Conservation (phyloP, 64 coral and sea anemone species). For the Stichodactyla mertensii region DNA sequence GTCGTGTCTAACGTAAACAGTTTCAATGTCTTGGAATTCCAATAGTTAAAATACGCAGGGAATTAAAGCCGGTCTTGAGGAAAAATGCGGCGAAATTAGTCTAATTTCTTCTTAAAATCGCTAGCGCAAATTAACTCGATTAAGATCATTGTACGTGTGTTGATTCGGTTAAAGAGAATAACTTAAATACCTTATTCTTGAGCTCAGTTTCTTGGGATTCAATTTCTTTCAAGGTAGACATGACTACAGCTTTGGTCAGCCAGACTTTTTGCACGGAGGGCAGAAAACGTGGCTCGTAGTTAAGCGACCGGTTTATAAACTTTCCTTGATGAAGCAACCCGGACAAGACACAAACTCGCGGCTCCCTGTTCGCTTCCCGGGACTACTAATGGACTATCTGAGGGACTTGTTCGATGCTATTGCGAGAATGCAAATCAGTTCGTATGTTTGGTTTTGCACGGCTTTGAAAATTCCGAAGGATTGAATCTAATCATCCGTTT, state of each 20-base stretch:
- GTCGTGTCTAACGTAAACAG: neutral
- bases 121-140: neutral
- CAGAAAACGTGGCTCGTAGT: neutral
- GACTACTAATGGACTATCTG: neutral
- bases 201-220: conserved; percentile 21
- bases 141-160: neutral
- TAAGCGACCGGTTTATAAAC: neutral
- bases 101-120: neutral
- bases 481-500: conserved; percentile 4
- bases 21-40: neutral
- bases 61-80: neutral
- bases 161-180: conserved; percentile 8
- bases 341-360: neutral
- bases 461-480: conserved; percentile 10
- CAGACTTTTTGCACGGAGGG: neutral
- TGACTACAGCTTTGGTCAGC: neutral
- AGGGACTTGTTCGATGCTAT: neutral
- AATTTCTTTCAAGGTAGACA: conserved; percentile 13
- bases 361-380: neutral
- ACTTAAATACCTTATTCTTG: conserved; percentile 11
- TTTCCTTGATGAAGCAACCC: neutral
- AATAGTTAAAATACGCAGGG: neutral
- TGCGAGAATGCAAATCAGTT: conserved; percentile 14
- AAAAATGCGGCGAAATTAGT: neutral
- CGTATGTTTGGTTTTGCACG: conserved; percentile 2